These are phyloP conservation scores for Helicoverpa armigera DNA, from an alignment of 1,140 invertebrate genomes.

Conservation along the genomic window DNA sequence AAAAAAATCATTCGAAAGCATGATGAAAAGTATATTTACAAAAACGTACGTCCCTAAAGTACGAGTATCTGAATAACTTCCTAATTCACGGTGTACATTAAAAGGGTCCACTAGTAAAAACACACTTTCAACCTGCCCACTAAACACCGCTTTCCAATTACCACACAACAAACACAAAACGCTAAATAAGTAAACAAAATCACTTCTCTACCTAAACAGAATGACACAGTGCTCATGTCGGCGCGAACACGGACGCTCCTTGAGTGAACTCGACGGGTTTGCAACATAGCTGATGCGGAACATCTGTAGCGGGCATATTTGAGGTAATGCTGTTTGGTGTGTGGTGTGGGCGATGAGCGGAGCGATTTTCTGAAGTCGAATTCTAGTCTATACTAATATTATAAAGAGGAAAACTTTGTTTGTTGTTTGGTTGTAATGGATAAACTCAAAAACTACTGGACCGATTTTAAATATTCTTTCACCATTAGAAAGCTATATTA, in stretches of 20 bases:
- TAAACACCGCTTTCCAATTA: background rate
- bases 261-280: conserved; percentile 17
- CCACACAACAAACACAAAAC: background rate
- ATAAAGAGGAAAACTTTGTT: too few relatives aligned
- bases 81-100: too few relatives aligned
- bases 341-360: conserved; percentile 30
- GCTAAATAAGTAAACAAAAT: conserved; percentile 2
- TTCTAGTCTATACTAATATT: too few relatives aligned
- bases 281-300: conserved; percentile 32
- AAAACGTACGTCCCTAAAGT: too few relatives aligned
- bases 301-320: conserved; percentile 47
- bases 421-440: too few relatives aligned
- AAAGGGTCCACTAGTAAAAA: background rate
- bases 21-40: too few relatives aligned
- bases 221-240: conserved; percentile 43
- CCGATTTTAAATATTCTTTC: too few relatives aligned
- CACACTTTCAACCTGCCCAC: background rate
- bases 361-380: background rate
- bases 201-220: conserved; percentile 41
- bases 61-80: too few relatives aligned
- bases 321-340: conserved; percentile 38
- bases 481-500: too few relatives aligned
- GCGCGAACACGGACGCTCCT: background rate
- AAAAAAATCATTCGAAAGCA: too few relatives aligned
- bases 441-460: too few relatives aligned